Evolutionary conservation across 2,797 vertebrate species (phyloP).

Genomic region (Platalea minor): DNA sequence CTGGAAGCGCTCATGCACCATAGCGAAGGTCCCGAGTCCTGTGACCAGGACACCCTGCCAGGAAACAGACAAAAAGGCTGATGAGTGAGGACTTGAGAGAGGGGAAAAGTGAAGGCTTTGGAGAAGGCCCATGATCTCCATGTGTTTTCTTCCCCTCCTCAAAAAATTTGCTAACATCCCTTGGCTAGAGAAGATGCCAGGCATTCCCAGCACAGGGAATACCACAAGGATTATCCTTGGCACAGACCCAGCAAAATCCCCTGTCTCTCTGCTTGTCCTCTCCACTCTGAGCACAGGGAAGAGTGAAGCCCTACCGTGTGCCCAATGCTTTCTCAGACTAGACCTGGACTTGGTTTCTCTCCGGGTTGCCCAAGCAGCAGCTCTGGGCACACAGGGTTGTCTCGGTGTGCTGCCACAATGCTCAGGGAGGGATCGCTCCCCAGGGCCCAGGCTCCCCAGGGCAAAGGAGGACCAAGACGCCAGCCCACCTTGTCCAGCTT

Average conservation of each 20-base stretch:
- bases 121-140: not conserved
- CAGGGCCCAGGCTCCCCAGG: too few species aligned
- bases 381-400: not conserved
- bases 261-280: not conserved
- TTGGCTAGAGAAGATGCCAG: not conserved
- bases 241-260: not conserved
- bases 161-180: not conserved
- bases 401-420: not conserved
- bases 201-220: not conserved
- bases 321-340: not conserved
- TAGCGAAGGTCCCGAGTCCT: not conserved
- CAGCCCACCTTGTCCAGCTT: not conserved
- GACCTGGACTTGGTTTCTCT: not conserved
- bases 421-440: not conserved
- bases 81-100: not conserved
- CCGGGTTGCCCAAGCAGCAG: not conserved
- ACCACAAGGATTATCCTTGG: not conserved
- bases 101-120: not conserved
- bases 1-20: not conserved
- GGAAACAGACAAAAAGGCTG: not conserved
- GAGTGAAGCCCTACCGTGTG: not conserved
- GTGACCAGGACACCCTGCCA: not conserved
- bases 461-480: not conserved
- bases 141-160: not conserved
- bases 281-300: not conserved